Evolutionary conservation across 2,797 vertebrate genomes (phyloP).

Genomic region (Sebastiscus tertius): DNA sequence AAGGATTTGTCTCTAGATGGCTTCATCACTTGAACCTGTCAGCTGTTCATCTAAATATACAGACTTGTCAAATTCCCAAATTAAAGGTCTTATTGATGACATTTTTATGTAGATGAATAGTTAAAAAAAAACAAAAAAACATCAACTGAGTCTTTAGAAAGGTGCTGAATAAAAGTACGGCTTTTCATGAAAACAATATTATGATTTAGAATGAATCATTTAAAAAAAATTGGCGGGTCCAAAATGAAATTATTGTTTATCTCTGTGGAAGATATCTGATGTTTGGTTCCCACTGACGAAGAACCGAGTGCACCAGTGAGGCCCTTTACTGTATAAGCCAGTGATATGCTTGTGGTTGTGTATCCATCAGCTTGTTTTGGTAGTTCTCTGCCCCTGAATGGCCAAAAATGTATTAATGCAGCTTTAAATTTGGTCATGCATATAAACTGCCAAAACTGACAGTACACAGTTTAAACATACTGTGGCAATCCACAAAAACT

Average conservation of each 20-base stretch:
- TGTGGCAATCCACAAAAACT: background rate
- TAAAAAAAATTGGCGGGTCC: no score
- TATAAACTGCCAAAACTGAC: background rate
- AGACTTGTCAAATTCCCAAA: background rate
- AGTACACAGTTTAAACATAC: background rate
- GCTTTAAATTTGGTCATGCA: background rate
- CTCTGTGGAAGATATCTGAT: no score
- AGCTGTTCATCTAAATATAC: background rate
- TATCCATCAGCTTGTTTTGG: background rate
- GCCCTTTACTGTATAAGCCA: background rate
- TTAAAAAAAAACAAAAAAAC: no score
- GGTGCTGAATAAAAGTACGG: no score
- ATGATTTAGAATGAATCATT: no score
- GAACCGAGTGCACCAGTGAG: background rate
- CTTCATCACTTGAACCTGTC: background rate
- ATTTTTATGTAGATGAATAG: no score
- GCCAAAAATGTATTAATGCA: background rate
- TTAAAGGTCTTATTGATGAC: no score
- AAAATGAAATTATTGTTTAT: no score
- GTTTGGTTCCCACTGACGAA: no score
- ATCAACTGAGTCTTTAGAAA: no score
- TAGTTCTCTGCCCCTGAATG: background rate
- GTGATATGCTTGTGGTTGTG: background rate
- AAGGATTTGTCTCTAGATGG: background rate
- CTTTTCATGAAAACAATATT: no score